Evolutionary conservation across 1,140 invertebrate species (phyloP).

Genomic region (Oryzaephilus surinamensis): DNA sequence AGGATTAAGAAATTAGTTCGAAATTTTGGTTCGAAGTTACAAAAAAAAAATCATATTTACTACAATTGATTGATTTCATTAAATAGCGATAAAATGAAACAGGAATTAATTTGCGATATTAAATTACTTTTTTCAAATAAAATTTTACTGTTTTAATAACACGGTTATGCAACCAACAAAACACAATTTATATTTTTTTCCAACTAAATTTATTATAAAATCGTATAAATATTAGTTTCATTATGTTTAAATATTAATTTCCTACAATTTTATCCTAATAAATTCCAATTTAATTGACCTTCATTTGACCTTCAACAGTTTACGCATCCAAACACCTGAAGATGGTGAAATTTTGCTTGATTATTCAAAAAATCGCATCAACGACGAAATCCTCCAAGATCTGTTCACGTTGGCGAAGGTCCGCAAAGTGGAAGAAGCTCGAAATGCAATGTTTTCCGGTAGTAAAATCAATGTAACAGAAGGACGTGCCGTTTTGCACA

Average conservation of each 20-base stretch:
- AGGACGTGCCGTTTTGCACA: constrained; percentile 82
- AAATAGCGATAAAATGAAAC: too few relatives aligned
- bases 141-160: too few relatives aligned
- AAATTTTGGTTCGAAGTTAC: too few relatives aligned
- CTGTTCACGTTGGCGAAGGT: constrained; percentile 76
- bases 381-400: constrained; percentile 60
- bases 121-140: too few relatives aligned
- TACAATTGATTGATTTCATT: too few relatives aligned
- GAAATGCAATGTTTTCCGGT: constrained; percentile 90
- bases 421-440: constrained; percentile 71
- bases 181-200: background rate
- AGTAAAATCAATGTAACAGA: constrained; percentile 98
- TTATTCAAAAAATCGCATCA: constrained; percentile 93
- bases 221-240: constrained; percentile 1
- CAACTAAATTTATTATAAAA: background rate
- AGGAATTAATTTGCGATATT: too few relatives aligned
- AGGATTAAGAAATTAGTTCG: too few relatives aligned
- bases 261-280: constrained; percentile 1
- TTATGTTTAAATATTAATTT: constrained; percentile 7
- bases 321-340: constrained; percentile 60
- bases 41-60: too few relatives aligned
- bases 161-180: too few relatives aligned
- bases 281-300: background rate
- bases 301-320: constrained; percentile 48
- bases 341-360: constrained; percentile 87